Evolutionary conservation across 2,888 invertebrate genomes (phyloP), one percentile per base, ranked within the genome.

Genomic region (Agrotis segetum): DNA sequence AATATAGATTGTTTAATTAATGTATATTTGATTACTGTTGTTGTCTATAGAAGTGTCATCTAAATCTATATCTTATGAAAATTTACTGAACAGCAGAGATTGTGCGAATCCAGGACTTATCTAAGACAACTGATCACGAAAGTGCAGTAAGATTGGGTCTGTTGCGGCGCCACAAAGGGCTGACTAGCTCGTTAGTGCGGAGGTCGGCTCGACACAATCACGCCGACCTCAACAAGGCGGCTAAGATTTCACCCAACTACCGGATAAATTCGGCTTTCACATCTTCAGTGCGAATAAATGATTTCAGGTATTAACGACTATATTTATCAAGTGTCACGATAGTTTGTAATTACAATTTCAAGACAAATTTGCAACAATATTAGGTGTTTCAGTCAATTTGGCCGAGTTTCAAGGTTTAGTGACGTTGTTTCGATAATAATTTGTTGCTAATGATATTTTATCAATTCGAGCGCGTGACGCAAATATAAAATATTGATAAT

Each of bases 231-330:
- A 72, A 68, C 72, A 46, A 73, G 69, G 67, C 66, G 74, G 59
- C 81, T 81, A 81, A 88, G 85, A 85, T 87, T 87, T 88, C 80
- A 77, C 71, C 74, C 81, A 86, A 84, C 80, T 80, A 74, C 77
- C 56, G 61, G 68, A 60, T 68, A 77, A 81, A 86, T 82, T 82
- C 63, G 50, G 47, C 40, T 52, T 21, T 71, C 49, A 17, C 24
- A 71, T 59, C 16, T 58, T 62, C 62, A 7, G 14, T 49, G 19
- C 40, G 6, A 64, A 47, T 46, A 56, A 55, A 58, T 46, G 9
- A 68, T n/a, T 29, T 58, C 62, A 17, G 16, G 24, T 14, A 53
- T 60, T 56, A 44, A 52, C 47, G n/a, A 64, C 46, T 44, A n/a
- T n/a, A 79, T 63, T 60, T 47, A 60, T 56, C 34, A 49, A 29